These are phyloP conservation scores for Orthosia incerta DNA, from an alignment of 2,888 invertebrate genomes.

Conservation along the genomic window DNA sequence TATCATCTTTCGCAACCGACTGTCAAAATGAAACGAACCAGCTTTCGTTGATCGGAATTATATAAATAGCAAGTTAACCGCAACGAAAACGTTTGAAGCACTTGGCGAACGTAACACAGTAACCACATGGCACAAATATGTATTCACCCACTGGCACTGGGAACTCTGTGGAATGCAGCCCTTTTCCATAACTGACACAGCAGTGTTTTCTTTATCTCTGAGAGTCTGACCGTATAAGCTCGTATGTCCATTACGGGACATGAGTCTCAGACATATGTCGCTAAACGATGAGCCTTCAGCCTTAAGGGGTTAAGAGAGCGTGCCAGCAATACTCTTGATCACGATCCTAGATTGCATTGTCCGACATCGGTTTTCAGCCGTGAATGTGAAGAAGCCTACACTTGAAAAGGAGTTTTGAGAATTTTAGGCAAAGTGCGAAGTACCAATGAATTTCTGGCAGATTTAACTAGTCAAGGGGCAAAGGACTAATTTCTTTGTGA, in stretches of 20 bases:
- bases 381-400: not conserved
- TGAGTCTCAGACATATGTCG: constrained; percentile 6
- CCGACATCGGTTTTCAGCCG: not conserved
- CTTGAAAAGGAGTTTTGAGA: not conserved
- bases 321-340: constrained; percentile 4
- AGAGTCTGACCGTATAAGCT: constrained; percentile 20
- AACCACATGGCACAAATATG: constrained; percentile 29
- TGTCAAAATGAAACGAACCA: constrained; percentile 58
- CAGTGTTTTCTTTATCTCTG: constrained; percentile 36
- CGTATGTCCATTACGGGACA: constrained; percentile 36
- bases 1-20: constrained; percentile 56
- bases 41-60: constrained; percentile 46
- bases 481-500: not conserved
- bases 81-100: constrained; percentile 42
- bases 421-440: not conserved
- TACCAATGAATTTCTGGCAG: not conserved
- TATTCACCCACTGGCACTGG: constrained; percentile 46
- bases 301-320: constrained; percentile 7
- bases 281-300: constrained; percentile 12
- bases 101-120: constrained; percentile 42
- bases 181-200: constrained; percentile 38
- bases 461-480: not conserved
- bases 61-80: constrained; percentile 57
- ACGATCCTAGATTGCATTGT: not conserved
- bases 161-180: constrained; percentile 39